Evolutionary conservation across 1,140 invertebrate genomes (phyloP).

Genomic region (Eueides isabella): DNA sequence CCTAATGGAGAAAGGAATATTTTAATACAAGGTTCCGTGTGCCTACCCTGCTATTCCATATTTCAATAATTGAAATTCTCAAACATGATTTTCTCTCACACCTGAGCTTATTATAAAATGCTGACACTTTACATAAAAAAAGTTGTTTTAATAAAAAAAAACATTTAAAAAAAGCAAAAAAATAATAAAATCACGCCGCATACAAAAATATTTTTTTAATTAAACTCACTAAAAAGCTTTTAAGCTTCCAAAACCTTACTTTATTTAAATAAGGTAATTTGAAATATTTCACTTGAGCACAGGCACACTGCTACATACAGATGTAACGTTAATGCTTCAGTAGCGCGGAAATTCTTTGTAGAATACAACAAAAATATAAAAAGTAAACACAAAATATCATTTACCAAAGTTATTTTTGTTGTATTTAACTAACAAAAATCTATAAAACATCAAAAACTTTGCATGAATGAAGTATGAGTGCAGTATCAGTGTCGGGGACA

Average conservation of each 20-base stretch:
- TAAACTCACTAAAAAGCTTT: constrained; percentile 4
- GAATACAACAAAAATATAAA: neutral
- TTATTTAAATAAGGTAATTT: neutral
- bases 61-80: too few species aligned
- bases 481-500: neutral
- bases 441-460: neutral
- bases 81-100: too few species aligned
- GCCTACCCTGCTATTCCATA: too few species aligned
- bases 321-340: constrained; percentile 2
- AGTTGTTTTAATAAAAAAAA: too few species aligned
- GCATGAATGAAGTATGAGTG: neutral
- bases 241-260: neutral
- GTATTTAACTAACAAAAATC: too few species aligned
- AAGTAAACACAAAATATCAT: too few species aligned
- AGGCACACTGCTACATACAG: too few species aligned
- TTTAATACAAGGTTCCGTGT: too few species aligned
- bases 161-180: neutral
- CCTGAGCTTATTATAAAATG: too few species aligned
- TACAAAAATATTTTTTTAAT: neutral
- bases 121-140: too few species aligned
- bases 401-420: too few species aligned
- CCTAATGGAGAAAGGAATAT: too few species aligned
- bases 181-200: neutral
- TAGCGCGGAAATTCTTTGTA: neutral
- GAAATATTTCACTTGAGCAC: neutral